Base-by-base conservation (phyloP, 2,797 vertebrate genomes). In the Microctenopoma lineatum region DNA sequence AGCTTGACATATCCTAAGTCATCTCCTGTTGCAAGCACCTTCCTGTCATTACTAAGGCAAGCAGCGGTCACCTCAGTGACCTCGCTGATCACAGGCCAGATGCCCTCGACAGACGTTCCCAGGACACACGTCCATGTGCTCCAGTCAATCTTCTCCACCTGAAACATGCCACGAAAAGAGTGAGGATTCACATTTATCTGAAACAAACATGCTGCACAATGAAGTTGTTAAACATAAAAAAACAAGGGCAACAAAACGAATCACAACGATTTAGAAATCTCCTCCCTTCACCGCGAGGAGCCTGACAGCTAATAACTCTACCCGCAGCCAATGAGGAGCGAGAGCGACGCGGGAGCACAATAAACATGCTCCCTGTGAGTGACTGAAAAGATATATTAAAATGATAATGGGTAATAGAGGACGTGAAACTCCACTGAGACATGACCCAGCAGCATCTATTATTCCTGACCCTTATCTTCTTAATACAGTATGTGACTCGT, bases 121-220 rank as follows among this genome's bases (percentile, higher is more conserved):
- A 98, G 89, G 64, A 99, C 97, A 87, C 97, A 96, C 2, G 98
- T 98, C 97, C 98, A 99, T 2, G 97, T 96, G 59, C 94, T 94
- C 98, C 98, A 99, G 83, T 95, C 94, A 55, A 99, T 96, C 92
- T 98, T 99, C 86, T 98, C 97, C 87, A 96, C 96, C 97, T 99
- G 87, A 68, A 87, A 78, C 84, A 42, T 56, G 45, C 0, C 5
- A 51, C 38, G 2, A 5, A 59, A 4, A 21, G 14, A 12, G 39
- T 34, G 4, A 53, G 71, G 1, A 57, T 50, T 8, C 0, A 27
- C 14, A 42, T 15, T 15, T 15, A 42, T 15, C 10, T 36, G 11
- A 36, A 36, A 36, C 36, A 36, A 36, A 36, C 1, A 10, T 36
- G 8, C 36, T 36, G 2, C 10, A 36, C 8, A 36, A 36, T 36